A percentile compares a stretch with the other conserved stretches of the same genome.
Conservation (phyloP, 1,140 invertebrate genomes). For the Halesus radiatus region DNA sequence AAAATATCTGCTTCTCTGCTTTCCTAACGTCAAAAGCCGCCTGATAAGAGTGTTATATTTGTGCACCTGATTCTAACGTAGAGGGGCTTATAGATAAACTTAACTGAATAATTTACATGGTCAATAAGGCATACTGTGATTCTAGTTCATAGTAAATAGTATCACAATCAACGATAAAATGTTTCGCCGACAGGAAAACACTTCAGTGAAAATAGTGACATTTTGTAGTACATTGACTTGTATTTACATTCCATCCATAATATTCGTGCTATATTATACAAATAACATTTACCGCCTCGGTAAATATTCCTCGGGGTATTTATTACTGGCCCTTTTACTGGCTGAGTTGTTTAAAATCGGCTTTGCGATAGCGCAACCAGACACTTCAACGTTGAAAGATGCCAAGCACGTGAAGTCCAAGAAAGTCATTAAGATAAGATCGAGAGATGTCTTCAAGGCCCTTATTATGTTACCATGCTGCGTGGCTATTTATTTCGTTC, state of each 20-base stretch:
- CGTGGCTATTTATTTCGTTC: conserved; percentile 38
- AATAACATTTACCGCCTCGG: conserved; percentile 58
- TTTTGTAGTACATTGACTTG: conserved; percentile 50
- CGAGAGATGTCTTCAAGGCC: conserved; percentile 45
- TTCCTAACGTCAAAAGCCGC: too few relatives aligned
- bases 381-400: conserved; percentile 39
- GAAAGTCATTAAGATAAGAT: conserved; percentile 30
- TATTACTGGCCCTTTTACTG: conserved; percentile 53
- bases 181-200: conserved; percentile 39
- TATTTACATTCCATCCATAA: conserved; percentile 49
- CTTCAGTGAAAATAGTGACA: conserved; percentile 38
- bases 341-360: conserved; percentile 59
- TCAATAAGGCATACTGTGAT: too few relatives aligned
- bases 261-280: conserved; percentile 49
- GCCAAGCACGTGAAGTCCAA: conserved; percentile 30
- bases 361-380: conserved; percentile 39
- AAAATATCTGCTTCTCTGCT: too few relatives aligned
- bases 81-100: background rate
- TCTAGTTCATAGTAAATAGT: background rate
- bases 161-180: conserved; percentile 13
- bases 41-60: too few relatives aligned
- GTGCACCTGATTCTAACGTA: too few relatives aligned
- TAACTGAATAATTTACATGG: too few relatives aligned
- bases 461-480: conserved; percentile 45
- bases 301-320: conserved; percentile 55